Base-by-base conservation (phyloP, 37 sponge, comb jelly and placozoan genomes). In the Beroe ovata region DNA sequence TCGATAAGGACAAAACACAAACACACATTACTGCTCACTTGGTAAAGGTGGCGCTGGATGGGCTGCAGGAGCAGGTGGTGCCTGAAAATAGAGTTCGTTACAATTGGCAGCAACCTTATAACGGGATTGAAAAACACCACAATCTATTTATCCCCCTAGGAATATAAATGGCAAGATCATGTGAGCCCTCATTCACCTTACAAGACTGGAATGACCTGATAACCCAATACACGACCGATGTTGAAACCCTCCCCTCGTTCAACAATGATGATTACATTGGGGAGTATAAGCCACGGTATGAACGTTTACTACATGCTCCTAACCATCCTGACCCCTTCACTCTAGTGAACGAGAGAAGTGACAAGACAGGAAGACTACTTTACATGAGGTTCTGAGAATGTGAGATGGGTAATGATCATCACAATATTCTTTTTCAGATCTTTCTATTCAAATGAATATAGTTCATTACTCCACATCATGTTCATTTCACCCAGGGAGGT, bases 131-230 rank as follows among this genome's bases (percentile, higher is more conserved):
- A n/a, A n/a, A n/a, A n/a, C n/a, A n/a, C n/a, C n/a, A n/a, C n/a
- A n/a, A n/a, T n/a, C n/a, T n/a, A n/a, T n/a, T n/a, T n/a, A n/a
- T n/a, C n/a, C n/a, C n/a, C n/a, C n/a, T n/a, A n/a, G n/a, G n/a
- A n/a, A n/a, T n/a, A n/a, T n/a, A n/a, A n/a, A n/a, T n/a, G n/a
- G n/a, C n/a, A n/a, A n/a, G n/a, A n/a, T n/a, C n/a, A 47, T 66
- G 69, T 34, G 36, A 66, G 25, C 35, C 69, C 2, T 33, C 30
- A 26, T 66, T 66, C 69, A 34, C 69, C 33, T 37, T 66, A 14
- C 69, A 77, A 77, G n/a, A 39, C 84, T 77, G 84, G 84, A 54
- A 77, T 11, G 84, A 77, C 41, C 35, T 77, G 11, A 35, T 77
- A 3, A 77, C 28, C 18, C 54, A 42, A 42, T 54, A 77, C 84